A percentile compares a stretch with the other conserved stretches of the same genome.
Conservation (phyloP, 35 echinoderm and acorn worm species). For the Hemicentrotus pulcherrimus region DNA sequence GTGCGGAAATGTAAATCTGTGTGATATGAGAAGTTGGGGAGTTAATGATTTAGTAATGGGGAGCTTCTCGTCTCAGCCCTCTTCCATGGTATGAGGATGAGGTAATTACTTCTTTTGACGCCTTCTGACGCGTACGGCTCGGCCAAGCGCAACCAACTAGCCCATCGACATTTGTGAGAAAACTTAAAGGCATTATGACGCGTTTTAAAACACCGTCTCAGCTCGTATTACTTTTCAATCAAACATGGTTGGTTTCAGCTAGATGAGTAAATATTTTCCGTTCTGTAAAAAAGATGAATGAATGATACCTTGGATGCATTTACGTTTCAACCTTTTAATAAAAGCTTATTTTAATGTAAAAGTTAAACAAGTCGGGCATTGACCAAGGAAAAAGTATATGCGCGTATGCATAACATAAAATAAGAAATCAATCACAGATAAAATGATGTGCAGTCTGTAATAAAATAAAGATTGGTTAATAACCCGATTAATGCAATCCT, state of each 20-base stretch:
- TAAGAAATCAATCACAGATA: too few species aligned
- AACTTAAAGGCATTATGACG: constrained; percentile 7
- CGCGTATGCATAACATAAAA: too few species aligned
- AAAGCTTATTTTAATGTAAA: too few species aligned
- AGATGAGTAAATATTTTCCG: background rate
- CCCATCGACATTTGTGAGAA: background rate
- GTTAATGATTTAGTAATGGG: constrained; percentile 34
- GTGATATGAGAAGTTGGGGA: background rate
- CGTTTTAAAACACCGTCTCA: background rate
- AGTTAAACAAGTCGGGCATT: too few species aligned
- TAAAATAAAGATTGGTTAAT: too few species aligned
- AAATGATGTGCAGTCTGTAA: too few species aligned
- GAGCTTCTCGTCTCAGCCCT: background rate
- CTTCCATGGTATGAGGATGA: background rate
- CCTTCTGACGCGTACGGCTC: background rate
- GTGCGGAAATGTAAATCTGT: constrained; percentile 24
- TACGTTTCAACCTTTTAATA: background rate
- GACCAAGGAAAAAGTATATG: too few species aligned
- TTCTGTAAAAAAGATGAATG: background rate
- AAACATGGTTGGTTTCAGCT: background rate
- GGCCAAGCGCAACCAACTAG: background rate
- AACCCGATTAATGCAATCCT: too few species aligned
- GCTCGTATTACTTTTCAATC: background rate
- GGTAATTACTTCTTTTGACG: constrained; percentile 3
- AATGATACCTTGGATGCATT: background rate